A percentile compares a stretch with the other conserved stretches of the same genome.
Conservation (phyloP, 2,797 vertebrate species). For the Melanotaenia maccullochi region DNA sequence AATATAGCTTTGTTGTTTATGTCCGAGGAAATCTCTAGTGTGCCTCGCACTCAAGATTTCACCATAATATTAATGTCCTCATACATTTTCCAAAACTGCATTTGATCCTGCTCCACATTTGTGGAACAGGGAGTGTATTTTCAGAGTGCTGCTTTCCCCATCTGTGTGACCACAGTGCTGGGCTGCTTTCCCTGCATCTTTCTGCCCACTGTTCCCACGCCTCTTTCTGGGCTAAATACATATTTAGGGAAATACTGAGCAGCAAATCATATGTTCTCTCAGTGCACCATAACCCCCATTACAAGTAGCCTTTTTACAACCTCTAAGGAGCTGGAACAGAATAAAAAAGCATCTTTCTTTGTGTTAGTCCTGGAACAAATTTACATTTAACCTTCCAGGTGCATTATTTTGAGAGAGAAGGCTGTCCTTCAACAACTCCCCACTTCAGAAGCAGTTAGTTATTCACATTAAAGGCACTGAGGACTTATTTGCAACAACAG, state of each 20-base stretch:
- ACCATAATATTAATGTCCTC: constrained; percentile 51
- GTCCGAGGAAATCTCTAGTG: constrained; percentile 5
- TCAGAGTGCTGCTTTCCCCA: constrained; percentile 80
- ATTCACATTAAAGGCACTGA: constrained; percentile 12
- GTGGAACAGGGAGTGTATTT: constrained; percentile 78
- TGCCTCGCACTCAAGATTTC: constrained; percentile 12
- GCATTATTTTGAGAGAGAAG: constrained; percentile 34
- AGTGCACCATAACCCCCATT: constrained; percentile 53
- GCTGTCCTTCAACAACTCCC: constrained; percentile 32
- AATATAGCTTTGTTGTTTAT: constrained; percentile 23
- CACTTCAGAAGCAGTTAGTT: constrained; percentile 10
- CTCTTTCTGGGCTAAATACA: constrained; percentile 77
- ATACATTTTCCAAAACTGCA: constrained; percentile 56
- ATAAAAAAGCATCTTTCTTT: constrained; percentile 19
- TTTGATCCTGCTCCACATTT: constrained; percentile 69
- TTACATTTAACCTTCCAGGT: constrained; percentile 49
- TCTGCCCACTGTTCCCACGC: constrained; percentile 77
- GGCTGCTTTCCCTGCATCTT: constrained; percentile 65
- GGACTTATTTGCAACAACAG: constrained; percentile 8
- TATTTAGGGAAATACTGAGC: constrained; percentile 76
- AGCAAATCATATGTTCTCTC: constrained; percentile 69
- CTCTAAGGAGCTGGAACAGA: constrained; percentile 19
- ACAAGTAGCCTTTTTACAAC: constrained; percentile 50
- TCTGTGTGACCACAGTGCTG: constrained; percentile 77
- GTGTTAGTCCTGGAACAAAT: constrained; percentile 38